Evolutionary conservation across 1,140 invertebrate genomes (phyloP).

Genomic region (Papilio polytes): DNA sequence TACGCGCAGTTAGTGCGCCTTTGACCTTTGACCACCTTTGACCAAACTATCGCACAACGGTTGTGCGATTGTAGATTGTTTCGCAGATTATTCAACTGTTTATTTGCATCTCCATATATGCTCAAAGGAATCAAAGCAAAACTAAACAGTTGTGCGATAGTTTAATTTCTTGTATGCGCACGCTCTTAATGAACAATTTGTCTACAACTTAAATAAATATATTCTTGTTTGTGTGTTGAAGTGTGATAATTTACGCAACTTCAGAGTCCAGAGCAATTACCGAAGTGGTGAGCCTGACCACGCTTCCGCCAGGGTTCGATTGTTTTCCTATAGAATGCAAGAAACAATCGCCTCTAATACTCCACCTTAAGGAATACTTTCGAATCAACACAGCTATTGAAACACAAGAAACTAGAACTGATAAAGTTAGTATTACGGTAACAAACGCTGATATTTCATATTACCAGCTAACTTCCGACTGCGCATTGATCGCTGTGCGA

Average conservation of each 20-base stretch:
- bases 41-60: too few relatives aligned
- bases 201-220: background rate
- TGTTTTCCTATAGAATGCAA: background rate
- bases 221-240: background rate
- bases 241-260: background rate
- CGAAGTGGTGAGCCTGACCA: conserved; percentile 5
- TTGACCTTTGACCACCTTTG: too few relatives aligned
- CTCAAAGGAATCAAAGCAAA: too few relatives aligned
- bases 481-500: conserved; percentile 7
- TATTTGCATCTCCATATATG: too few relatives aligned
- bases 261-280: background rate
- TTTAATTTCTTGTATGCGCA: too few relatives aligned
- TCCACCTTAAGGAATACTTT: background rate
- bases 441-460: conserved; percentile 31
- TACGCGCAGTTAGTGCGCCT: too few relatives aligned
- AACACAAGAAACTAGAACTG: conserved; percentile 28
- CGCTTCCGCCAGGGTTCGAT: conserved; percentile 7
- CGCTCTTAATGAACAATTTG: too few relatives aligned
- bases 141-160: too few relatives aligned
- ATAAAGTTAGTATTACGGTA: conserved; percentile 34
- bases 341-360: background rate
- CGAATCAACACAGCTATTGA: background rate
- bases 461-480: conserved; percentile 26
- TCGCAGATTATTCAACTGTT: too few relatives aligned
- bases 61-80: too few relatives aligned